Evolutionary conservation across 2,113 vertebrate genomes (phyloP), one percentile per base, ranked within the genome.

Genomic region (Scomber japonicus): DNA sequence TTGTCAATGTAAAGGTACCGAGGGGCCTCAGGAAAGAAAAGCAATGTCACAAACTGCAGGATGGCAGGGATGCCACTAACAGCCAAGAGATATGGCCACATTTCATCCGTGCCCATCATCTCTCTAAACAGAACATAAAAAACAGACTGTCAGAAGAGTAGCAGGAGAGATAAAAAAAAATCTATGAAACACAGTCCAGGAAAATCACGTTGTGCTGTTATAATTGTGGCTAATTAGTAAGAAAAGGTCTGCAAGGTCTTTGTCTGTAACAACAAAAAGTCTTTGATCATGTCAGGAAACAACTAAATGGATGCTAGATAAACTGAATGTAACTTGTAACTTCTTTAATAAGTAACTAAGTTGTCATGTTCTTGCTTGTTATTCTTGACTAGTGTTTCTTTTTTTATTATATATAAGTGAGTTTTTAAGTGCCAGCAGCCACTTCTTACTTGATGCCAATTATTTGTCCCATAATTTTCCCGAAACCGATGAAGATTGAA

Each of bases 21-120:
- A 0, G 96, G 96, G 0, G 95, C 79, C 71, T 96, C 96, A 4
- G 96, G 96, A 88, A 96, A 96, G 83, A 93, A 93, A 0, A 93
- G 88, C 81, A 97, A 68, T 10, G 67, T 67, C 60, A 94, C 27
- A 76, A 96, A 90, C 84, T 96, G 96, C 68, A 96, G 69, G 67
- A 96, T 56, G 50, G 95, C 96, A 78, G 93, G 91, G 49, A 96
- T 9, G 2, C 94, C 95, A 81, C 93, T 91, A 9, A 94, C 56
- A 13, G 94, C 95, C 51, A 96, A 67, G 3, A 96, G 91, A 49
- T 94, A 87, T 0, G 95, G 93, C 96, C 96, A 97, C 80, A 82
- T 81, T 4, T 90, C 81, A 19, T 96, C 93, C 46, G 93, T 91
- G 24, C 96, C 95, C 92, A 96, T 88, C n/a, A 96, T 56, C 66